These are phyloP conservation scores for Zonitis immaculata DNA, from an alignment of 2,888 invertebrate species.

Conservation along the genomic window DNA sequence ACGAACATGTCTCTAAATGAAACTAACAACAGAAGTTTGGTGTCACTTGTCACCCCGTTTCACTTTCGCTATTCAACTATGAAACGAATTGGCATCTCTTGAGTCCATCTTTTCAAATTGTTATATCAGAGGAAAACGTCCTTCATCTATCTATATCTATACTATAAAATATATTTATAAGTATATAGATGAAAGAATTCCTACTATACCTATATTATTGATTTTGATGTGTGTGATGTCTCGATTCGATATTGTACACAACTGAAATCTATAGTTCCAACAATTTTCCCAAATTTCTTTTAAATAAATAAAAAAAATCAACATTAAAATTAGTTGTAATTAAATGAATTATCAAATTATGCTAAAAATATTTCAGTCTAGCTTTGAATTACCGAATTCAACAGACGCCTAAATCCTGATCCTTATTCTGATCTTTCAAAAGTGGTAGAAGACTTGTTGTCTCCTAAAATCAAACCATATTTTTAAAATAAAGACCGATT, in stretches of 20 bases:
- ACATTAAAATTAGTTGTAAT: too few species aligned
- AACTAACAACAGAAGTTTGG: conserved; percentile 42
- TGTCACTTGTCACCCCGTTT: conserved; percentile 45
- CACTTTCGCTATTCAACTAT: conserved; percentile 32
- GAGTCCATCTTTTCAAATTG: conserved; percentile 24
- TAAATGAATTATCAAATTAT: too few species aligned
- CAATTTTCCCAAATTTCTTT: too few species aligned
- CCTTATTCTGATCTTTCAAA: too few species aligned
- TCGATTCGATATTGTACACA: not conserved
- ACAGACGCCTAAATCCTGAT: too few species aligned
- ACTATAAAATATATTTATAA: not conserved
- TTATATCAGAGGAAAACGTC: conserved; percentile 12
- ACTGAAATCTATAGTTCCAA: too few species aligned
- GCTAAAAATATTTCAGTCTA: too few species aligned
- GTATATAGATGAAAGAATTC: not conserved
- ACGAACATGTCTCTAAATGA: conserved; percentile 40
- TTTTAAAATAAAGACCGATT: too few species aligned
- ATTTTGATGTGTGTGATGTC: not conserved
- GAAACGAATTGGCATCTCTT: conserved; percentile 30
- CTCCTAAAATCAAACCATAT: too few species aligned
- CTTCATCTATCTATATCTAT: conserved; percentile 3
- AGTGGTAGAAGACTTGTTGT: too few species aligned
- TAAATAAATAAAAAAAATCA: too few species aligned
- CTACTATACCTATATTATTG: not conserved
- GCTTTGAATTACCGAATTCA: too few species aligned